These are phyloP conservation scores for Euwallacea similis DNA, from an alignment of 1,140 invertebrate species.

Conservation along the genomic window DNA sequence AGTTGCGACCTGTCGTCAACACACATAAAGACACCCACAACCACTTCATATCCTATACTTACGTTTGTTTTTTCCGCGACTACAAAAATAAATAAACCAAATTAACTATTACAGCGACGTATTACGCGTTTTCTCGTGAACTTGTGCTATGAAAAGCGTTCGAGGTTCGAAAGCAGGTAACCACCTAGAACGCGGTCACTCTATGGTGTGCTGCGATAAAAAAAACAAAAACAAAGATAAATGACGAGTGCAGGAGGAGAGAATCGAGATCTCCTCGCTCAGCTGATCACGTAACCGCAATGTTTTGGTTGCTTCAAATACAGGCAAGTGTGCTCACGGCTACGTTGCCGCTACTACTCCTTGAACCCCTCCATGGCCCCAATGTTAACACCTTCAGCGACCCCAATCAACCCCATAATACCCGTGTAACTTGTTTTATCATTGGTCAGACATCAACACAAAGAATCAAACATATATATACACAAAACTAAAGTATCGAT, in stretches of 20 bases:
- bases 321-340: slow-evolving; percentile 9
- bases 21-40: neutral
- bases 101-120: neutral
- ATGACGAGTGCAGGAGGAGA: neutral
- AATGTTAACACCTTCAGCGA: neutral
- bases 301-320: slow-evolving; percentile 32
- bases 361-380: neutral
- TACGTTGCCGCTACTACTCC: slow-evolving; percentile 6
- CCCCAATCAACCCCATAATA: neutral
- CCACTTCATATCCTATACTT: neutral
- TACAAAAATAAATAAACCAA: neutral
- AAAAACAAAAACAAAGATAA: slow-evolving; percentile 21
- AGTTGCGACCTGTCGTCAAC: too few species aligned
- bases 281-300: slow-evolving; percentile 35
- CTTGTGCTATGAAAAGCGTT: neutral
- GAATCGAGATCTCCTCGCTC: slow-evolving; percentile 32
- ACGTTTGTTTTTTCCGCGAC: neutral
- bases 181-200: neutral
- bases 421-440: neutral
- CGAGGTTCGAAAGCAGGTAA: slow-evolving; percentile 8
- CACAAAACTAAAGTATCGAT: neutral
- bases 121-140: neutral
- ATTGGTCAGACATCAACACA: neutral
- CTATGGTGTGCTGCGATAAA: neutral
- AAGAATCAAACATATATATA: neutral